phyloP scores from a whole-genome alignment of 1,140 invertebrate genomes.

The Diorhabda elongata region DNA sequence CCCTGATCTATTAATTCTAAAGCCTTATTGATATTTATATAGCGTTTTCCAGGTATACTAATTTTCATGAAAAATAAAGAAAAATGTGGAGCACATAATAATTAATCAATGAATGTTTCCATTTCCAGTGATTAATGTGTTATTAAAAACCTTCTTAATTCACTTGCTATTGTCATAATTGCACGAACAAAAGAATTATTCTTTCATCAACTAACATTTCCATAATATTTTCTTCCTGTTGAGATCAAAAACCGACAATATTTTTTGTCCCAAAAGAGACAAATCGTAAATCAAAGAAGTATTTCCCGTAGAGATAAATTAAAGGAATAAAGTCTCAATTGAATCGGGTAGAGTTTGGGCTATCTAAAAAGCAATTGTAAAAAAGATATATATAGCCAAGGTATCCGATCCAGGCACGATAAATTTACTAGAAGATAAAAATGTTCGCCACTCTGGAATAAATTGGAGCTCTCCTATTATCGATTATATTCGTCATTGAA shows the following conservation, averaged over 20 bases:
- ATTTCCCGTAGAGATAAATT: slow-evolving; percentile 7
- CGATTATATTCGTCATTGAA: slow-evolving; percentile 16
- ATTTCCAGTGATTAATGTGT: no score
- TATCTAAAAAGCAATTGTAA: slow-evolving; percentile 13
- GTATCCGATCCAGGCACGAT: slow-evolving; percentile 15
- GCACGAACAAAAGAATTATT: no score
- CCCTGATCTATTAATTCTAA: no score
- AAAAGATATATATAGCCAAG: slow-evolving; percentile 14
- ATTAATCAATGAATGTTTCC: no score
- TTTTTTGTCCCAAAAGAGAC: not conserved
- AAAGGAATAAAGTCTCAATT: slow-evolving; percentile 15
- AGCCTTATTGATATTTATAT: no score
- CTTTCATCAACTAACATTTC: no score
- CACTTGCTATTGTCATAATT: no score
- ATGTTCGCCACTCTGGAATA: slow-evolving; percentile 12
- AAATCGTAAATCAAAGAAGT: slow-evolving; percentile 10
- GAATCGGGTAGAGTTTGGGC: slow-evolving; percentile 5
- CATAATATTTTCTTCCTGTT: no score
- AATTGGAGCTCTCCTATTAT: slow-evolving; percentile 7
- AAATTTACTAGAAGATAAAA: slow-evolving; percentile 11
- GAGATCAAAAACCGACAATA: not conserved
- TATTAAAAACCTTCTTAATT: no score
- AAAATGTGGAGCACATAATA: no score
- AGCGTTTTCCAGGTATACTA: no score
- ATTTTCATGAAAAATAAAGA: no score